These are phyloP conservation scores for Mycalesis mineus DNA, from an alignment of 2,888 invertebrate species.

Conservation along the genomic window DNA sequence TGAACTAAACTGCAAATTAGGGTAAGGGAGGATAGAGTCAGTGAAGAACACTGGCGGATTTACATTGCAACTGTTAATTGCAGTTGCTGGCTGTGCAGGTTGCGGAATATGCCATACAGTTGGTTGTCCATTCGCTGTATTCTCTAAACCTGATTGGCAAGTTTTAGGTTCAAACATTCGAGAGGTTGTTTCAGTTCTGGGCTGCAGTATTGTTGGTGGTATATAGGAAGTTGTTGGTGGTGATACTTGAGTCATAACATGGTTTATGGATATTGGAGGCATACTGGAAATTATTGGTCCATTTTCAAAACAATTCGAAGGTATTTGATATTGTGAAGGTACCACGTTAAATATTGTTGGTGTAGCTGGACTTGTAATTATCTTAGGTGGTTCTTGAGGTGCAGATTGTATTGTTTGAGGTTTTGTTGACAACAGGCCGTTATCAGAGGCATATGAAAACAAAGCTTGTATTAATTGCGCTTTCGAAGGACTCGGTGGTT, in stretches of 20 bases:
- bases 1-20: constrained; percentile 21
- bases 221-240: not conserved
- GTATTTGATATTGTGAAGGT: constrained; percentile 5
- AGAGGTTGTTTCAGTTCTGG: not conserved
- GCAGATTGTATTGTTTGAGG: constrained; percentile 20
- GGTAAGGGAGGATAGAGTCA: constrained; percentile 7
- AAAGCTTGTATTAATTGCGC: constrained; percentile 35
- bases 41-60: constrained; percentile 9
- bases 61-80: not conserved
- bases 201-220: not conserved
- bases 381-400: not conserved
- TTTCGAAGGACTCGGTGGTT: constrained; percentile 20
- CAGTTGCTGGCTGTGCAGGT: constrained; percentile 4
- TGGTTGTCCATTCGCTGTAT: not conserved
- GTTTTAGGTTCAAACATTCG: not conserved
- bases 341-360: constrained; percentile 8
- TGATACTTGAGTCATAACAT: not conserved
- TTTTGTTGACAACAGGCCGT: constrained; percentile 35
- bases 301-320: constrained; percentile 1
- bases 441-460: constrained; percentile 32
- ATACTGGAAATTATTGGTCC: constrained; percentile 3
- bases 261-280: not conserved
- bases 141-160: not conserved
- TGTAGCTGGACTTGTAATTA: not conserved
- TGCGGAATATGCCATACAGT: constrained; percentile 24